Conservation (phyloP, 1,140 invertebrate genomes). For the Drosophila fuyamai region DNA sequence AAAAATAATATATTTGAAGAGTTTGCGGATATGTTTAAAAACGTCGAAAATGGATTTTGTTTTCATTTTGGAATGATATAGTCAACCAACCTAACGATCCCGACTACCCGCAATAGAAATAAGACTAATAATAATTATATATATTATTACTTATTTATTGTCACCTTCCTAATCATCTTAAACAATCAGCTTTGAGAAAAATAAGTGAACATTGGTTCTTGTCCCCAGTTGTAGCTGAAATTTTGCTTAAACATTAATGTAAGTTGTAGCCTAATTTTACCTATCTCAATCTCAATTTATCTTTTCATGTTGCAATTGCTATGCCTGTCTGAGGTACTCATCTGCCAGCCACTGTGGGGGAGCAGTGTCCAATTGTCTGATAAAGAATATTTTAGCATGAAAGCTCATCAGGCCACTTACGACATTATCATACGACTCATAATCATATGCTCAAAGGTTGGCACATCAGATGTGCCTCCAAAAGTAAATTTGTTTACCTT, state of each 20-base stretch:
- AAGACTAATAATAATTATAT: too few species aligned
- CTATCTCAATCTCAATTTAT: constrained; percentile 23
- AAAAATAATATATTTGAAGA: too few species aligned
- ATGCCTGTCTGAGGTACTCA: constrained; percentile 12
- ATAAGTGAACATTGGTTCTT: background rate
- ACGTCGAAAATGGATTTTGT: too few species aligned
- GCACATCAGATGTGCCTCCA: constrained; percentile 4
- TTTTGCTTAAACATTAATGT: background rate
- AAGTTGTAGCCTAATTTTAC: constrained; percentile 16
- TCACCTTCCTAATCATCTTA: background rate
- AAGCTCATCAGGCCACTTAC: constrained; percentile 33
- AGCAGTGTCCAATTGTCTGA: constrained; percentile 35
- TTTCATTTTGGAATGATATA: too few species aligned
- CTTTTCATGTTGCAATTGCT: constrained; percentile 21
- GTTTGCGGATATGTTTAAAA: too few species aligned
- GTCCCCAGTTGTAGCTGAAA: background rate
- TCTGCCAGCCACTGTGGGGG: constrained; percentile 1
- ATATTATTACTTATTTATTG: too few species aligned
- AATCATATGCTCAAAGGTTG: constrained; percentile 3
- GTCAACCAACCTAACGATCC: too few species aligned
- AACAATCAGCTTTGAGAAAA: background rate
- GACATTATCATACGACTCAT: constrained; percentile 6
- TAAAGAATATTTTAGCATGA: constrained; percentile 30
- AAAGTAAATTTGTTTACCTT: constrained; percentile 32
- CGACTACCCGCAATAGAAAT: too few species aligned